Percentiles rank a stretch among this genome's conserved stretches.
Evolutionary conservation across 1,140 invertebrate species (phyloP).

Genomic region (Eumeta japonica): DNA sequence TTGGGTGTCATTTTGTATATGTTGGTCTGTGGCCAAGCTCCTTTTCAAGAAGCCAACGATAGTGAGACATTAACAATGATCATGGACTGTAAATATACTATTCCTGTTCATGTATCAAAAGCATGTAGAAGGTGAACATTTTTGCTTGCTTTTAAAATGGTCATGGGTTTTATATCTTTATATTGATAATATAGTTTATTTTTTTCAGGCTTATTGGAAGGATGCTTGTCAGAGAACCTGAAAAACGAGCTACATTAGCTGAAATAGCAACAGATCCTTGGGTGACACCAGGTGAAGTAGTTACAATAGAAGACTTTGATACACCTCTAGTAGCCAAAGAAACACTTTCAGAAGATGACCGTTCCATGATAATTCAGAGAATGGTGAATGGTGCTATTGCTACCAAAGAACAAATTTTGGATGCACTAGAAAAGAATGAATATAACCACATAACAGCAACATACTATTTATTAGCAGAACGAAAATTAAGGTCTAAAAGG

Average conservation of each 20-base stretch:
- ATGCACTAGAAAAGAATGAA: slow-evolving; percentile 90
- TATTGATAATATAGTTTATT: slow-evolving; percentile 5
- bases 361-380: slow-evolving; percentile 88
- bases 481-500: slow-evolving; percentile 75
- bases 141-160: background rate
- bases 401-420: slow-evolving; percentile 88
- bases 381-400: slow-evolving; percentile 96
- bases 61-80: slow-evolving; percentile 99
- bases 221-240: slow-evolving; percentile 92
- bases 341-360: slow-evolving; percentile 78
- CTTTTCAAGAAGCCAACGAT: slow-evolving; percentile 98
- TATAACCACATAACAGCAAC: slow-evolving; percentile 99
- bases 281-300: slow-evolving; percentile 63
- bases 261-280: slow-evolving; percentile 90
- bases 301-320: slow-evolving; percentile 46
- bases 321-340: slow-evolving; percentile 45
- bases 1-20: slow-evolving; percentile 98
- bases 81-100: slow-evolving; percentile 98
- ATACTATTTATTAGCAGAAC: slow-evolving; percentile 94
- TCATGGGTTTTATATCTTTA: slow-evolving; percentile 5
- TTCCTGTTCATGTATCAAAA: slow-evolving; percentile 85
- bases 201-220: slow-evolving; percentile 79
- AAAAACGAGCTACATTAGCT: slow-evolving; percentile 81
- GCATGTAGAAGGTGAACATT: slow-evolving; percentile 73
- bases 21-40: slow-evolving; percentile 94